Evolutionary conservation across 2,113 vertebrate genomes (phyloP).

Genomic region (Dolichotis patagonum): DNA sequence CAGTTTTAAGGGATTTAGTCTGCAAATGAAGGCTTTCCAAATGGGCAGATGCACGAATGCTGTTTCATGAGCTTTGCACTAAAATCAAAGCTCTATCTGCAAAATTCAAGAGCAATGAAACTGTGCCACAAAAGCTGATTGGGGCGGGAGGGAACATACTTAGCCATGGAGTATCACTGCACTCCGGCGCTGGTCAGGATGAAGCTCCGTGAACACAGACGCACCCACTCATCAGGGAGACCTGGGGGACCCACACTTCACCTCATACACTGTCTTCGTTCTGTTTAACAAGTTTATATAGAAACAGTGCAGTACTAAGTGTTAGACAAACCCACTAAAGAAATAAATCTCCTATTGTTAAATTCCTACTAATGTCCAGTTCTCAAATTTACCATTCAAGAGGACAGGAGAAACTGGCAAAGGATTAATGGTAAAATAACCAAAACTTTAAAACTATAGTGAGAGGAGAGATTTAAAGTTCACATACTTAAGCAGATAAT

Average conservation of each 20-base stretch:
- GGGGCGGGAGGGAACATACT: not conserved
- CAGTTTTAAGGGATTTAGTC: constrained; percentile 58
- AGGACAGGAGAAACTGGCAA: not conserved
- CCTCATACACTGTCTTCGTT: not conserved
- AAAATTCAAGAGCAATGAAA: constrained; percentile 58
- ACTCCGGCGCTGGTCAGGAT: not conserved
- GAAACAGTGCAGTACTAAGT: not conserved
- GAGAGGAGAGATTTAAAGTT: not conserved
- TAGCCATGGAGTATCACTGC: not conserved
- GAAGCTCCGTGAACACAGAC: not conserved
- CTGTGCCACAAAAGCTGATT: not conserved
- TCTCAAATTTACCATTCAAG: not conserved
- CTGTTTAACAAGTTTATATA: not conserved
- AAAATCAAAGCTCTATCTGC: constrained; percentile 60
- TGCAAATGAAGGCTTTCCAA: constrained; percentile 70
- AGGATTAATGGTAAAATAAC: not conserved
- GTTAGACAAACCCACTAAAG: not conserved
- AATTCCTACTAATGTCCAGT: not conserved
- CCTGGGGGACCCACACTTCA: not conserved
- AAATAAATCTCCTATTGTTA: not conserved
- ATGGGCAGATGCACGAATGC: constrained; percentile 71
- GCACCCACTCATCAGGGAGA: not conserved
- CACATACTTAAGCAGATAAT: not conserved
- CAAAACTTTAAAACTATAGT: not conserved
- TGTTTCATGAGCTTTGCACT: constrained; percentile 35